Base-by-base conservation (phyloP, 2,888 invertebrate species). In the Nineta flava region DNA sequence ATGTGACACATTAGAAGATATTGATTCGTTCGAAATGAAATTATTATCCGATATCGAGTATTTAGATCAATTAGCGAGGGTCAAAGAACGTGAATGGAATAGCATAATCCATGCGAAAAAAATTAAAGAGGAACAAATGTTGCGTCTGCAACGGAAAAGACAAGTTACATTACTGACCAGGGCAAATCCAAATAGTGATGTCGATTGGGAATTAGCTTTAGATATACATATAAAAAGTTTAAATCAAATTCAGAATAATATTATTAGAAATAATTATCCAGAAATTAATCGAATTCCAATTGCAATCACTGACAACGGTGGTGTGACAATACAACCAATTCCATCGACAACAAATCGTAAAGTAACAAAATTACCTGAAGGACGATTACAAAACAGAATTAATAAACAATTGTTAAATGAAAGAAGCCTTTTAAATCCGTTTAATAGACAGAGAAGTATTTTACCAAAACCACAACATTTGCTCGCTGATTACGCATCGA, bases 71-170 rank as follows among this genome's bases (percentile, higher is more conserved):
- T 68, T 87, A 47, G 81, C 87, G 1, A 76, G 78, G 58, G 79
- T 82, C 59, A 90, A 90, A 63, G 91, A 91, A 67, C 76, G 80
- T 57, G 90, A 91, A 64, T 87, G 87, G 84, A 87, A 90, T 62
- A 82, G 84, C 52, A 80, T 91, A 49, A 64, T 90, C 12, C 82
- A 86, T 59, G 69, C 87, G 55, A 85, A 85, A 62, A 87, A 87
- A 63, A 74, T 88, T 3, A 90, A 91, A 67, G 87, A 90, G 60
- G 88, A 90, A 61, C 76, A 87, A 17, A 68, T 84, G 47, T 67
- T 83, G 7, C 71, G 88, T 55, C 66, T 90, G 34, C 71, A 83
- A 51, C 73, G 87, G 52, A 75, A 78, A 57, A 77, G 80, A 58
- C 81, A 83, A 57, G 73, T 83, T 2, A 59, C 81, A 59, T 50